Evolutionary conservation across 2,888 invertebrate species (phyloP).

Genomic region (Drosophila paracracens): DNA sequence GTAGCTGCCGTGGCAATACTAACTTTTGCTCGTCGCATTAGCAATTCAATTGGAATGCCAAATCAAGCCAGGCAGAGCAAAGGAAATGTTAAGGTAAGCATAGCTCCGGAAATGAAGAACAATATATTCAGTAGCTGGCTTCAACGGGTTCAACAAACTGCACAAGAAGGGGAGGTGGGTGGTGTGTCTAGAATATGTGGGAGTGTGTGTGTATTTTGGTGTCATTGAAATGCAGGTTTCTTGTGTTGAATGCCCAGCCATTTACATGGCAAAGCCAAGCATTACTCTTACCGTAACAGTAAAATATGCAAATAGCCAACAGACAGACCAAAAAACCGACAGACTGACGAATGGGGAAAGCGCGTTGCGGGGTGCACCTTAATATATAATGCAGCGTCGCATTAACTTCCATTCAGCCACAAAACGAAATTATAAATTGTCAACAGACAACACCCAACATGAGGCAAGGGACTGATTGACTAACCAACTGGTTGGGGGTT

Average conservation of each 20-base stretch:
- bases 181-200: slow-evolving; percentile 5
- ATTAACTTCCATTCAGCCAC: slow-evolving; percentile 39
- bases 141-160: slow-evolving; percentile 51
- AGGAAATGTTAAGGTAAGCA: not conserved
- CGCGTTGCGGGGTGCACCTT: slow-evolving; percentile 12
- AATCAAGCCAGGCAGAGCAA: slow-evolving; percentile 8
- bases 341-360: not conserved
- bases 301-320: slow-evolving; percentile 65
- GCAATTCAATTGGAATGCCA: slow-evolving; percentile 60
- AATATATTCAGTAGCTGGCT: slow-evolving; percentile 19
- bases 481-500: slow-evolving; percentile 2
- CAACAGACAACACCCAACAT: too few species aligned
- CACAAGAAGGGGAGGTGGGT: not conserved
- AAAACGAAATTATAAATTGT: slow-evolving; percentile 51
- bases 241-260: slow-evolving; percentile 53
- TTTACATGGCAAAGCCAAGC: slow-evolving; percentile 59
- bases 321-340: slow-evolving; percentile 8
- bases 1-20: slow-evolving; percentile 38
- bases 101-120: slow-evolving; percentile 52
- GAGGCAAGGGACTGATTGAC: not conserved
- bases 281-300: slow-evolving; percentile 38
- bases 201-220: slow-evolving; percentile 17
- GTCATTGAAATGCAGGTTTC: slow-evolving; percentile 57
- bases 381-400: slow-evolving; percentile 47
- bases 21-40: slow-evolving; percentile 35